Base-by-base conservation (phyloP, 2,113 vertebrate genomes). In the Etheostoma cragini region DNA sequence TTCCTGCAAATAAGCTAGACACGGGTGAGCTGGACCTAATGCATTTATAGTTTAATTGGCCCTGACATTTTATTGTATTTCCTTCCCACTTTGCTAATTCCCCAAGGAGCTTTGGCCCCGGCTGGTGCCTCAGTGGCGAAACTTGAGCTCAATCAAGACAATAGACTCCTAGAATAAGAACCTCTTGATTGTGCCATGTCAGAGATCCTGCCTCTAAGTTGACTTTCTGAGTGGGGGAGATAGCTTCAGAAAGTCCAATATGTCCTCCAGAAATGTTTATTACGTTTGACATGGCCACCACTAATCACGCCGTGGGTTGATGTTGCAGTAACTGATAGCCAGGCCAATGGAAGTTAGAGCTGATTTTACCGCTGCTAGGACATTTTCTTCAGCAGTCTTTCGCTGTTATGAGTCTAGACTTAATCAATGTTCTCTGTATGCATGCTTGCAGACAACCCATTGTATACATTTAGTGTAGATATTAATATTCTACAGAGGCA, bases 21-120 rank as follows among this genome's bases (percentile, higher is more conserved):
- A 58, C 3, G 56, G 33, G 53, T 45, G 30, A 86, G 72, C 81
- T 57, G 78, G 71, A 62, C 49, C 15, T 86, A 91, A 93, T 88
- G 79, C 82, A 93, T 91, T 89, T 49, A 75, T 16, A 85, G 79
- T 85, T 87, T 89, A 91, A 94, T 87, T 91, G 87, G 72, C 62
- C 33, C 56, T 85, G 88, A 94, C 90, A 94, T 83, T 92, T 90
- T 88, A 93, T 93, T 90, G 88, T 92, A 89, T 94, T 92, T 91
- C 76, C 88, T 75, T 87, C 78, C 89, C 90, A 91, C 90, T 93
- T 88, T 91, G 83, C 83, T 38, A 62, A 86, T 58, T 26, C 88
- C 49, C 80, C 8, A 3, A 87, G 84, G 92, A 91, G 80, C 71
- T 79, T 73, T 15, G 81, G 78, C 78, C 81, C 71, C 5, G 26